Base-by-base conservation (phyloP, 2,888 invertebrate genomes). In the Diplazon laetatorius region DNA sequence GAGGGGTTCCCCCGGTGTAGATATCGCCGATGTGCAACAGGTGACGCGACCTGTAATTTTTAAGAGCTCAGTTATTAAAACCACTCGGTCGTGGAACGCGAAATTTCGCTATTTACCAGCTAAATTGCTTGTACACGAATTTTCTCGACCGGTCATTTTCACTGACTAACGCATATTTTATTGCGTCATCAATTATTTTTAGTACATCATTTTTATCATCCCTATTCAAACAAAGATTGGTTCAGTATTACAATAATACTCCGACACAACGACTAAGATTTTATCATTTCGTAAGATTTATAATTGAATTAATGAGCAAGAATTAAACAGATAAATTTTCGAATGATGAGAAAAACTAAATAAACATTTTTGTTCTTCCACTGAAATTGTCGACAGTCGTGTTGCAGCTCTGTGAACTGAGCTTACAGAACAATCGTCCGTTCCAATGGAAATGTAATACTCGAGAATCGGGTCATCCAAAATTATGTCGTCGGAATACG, bases 1-100 rank as follows among this genome's bases (percentile, higher is more conserved):
- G 44, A 6, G n/a, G 44, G 60, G 52, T 46, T 46, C 62, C 10
- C 62, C 10, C 60, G 30, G 30, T 44, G 66, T 39, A 59, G 80
- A 82, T 83, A 82, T 87, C 83, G 73, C 44, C 39, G 75, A 83
- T 66, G n/a, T n/a, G 87, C 87, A 87, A 87, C 87, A 87, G 87
- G 87, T 87, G 86, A 84, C 79, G 72, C 81, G 79, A 76, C 80
- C 76, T 79, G 84, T 86, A 83, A 87, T 86, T 87, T 87, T 87
- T 86, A 74, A 78, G 71, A 75, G 81, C 76, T 30, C 30, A 69
- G 78, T 81, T 82, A 80, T 80, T 80, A 82, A 78, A 80, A 55
- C 35, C 70, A 37, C 46, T 25, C 62, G 30, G 14, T 10, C 25
- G 50, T 39, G 10, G 14, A 25, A n/a, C 18, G n/a, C 72, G 42